Evolutionary conservation across 1,140 invertebrate species (phyloP), one percentile per base, ranked within the genome.

Genomic region (Forficula auricularia): DNA sequence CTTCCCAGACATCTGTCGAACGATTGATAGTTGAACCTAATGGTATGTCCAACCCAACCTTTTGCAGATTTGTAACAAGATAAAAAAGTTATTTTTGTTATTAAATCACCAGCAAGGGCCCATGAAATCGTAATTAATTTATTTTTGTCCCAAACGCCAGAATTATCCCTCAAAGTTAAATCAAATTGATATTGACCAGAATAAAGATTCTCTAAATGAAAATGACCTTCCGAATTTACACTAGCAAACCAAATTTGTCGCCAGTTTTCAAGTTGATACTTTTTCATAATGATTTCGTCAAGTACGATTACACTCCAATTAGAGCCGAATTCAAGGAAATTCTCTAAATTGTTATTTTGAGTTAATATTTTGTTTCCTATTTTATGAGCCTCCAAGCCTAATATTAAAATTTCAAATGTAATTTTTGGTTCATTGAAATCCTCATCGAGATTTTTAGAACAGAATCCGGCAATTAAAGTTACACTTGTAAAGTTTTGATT

Each of bases 11-110:
- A 58, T 34, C 55, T 30, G 16, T 44, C 45, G 22, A 54, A 51
- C 16, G 63, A 63, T 44, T 53, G 55, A 43, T 67, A 67, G 32
- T 36, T 54, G 45, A 67, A 59, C 50, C 60, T 57, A 47, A 56
- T 64, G 35, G 62, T 64, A 43, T 48, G 55, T 18, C 54, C 56
- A 12, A 51, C 51, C 47, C 53, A 49, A 16, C 51, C 45, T n/a
- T 51, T 37, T 16, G 53, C 40, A 49, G 52, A 59, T 42, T 44
- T 19, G 41, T 62, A 65, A 3, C 19, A 43, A 42, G 49, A 43
- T 6, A 64, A 18, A 13, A 57, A 58, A 46, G 54, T 44, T 18
- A 65, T 48, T 49, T 57, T 45, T 3, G 52, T 48, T 19, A 66
- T 57, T 15, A 66, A 54, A 15, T 48, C 36, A 16, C 57, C 60